A percentile compares a stretch with the other conserved stretches of the same genome.
phyloP scores from a whole-genome alignment of 1,140 invertebrate species.

The Wasmannia auropunctata region DNA sequence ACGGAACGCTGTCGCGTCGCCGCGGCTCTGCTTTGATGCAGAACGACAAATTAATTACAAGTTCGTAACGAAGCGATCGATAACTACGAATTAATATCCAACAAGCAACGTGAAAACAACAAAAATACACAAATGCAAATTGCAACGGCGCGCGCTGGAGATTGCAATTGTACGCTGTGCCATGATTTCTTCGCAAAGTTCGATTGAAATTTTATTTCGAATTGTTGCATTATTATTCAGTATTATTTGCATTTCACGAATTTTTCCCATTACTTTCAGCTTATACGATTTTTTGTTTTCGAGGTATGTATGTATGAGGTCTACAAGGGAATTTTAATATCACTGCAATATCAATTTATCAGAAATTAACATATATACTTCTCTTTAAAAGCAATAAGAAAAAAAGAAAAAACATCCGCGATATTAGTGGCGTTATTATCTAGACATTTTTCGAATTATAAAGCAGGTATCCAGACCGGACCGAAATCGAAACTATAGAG shows the following conservation, averaged over 20 bases:
- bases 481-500: too few species aligned
- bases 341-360: not conserved
- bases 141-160: not conserved
- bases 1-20: not conserved
- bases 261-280: not conserved
- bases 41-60: conserved; percentile 52
- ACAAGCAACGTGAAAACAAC: not conserved
- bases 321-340: not conserved
- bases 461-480: too few species aligned
- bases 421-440: not conserved
- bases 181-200: conserved; percentile 7
- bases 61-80: conserved; percentile 37
- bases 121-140: conserved; percentile 14
- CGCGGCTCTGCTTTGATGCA: conserved; percentile 23
- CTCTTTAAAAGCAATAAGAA: not conserved
- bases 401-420: not conserved
- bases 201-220: conserved; percentile 24
- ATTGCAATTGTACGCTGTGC: not conserved
- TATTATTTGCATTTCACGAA: not conserved
- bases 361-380: not conserved
- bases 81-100: conserved; percentile 44
- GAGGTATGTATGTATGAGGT: not conserved
- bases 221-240: not conserved
- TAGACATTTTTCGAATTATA: not conserved
- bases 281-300: not conserved